These are phyloP conservation scores for Seladonia tumulorum DNA, from an alignment of 2,888 invertebrate species.

Conservation along the genomic window DNA sequence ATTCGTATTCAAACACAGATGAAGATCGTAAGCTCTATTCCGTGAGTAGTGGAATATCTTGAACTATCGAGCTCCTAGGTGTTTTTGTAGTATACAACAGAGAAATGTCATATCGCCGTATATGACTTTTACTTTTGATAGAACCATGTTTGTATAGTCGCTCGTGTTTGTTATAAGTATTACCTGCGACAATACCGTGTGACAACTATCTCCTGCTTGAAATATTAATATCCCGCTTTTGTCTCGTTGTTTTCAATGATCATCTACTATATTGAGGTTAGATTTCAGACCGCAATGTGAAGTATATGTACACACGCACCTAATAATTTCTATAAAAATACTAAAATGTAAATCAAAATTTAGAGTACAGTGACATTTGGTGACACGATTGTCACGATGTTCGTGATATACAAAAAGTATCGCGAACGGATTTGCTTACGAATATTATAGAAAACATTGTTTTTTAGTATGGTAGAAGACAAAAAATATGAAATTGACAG, in stretches of 20 bases:
- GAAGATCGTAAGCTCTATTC: constrained; percentile 10
- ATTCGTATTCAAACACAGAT: neutral
- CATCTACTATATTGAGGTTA: constrained; percentile 70
- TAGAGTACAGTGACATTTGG: neutral
- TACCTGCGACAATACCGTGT: constrained; percentile 16
- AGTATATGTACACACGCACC: constrained; percentile 32
- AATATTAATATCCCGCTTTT: constrained; percentile 27
- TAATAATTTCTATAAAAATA: constrained; percentile 30
- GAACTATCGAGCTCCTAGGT: constrained; percentile 33
- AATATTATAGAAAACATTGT: constrained; percentile 29
- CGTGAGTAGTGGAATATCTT: constrained; percentile 56
- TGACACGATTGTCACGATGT: constrained; percentile 4
- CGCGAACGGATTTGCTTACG: neutral
- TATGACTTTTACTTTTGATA: constrained; percentile 69
- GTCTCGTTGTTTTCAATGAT: constrained; percentile 61
- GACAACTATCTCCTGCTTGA: constrained; percentile 17
- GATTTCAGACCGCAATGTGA: constrained; percentile 54
- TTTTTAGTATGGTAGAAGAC: constrained; percentile 79
- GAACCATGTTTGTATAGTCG: constrained; percentile 29
- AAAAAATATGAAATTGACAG: constrained; percentile 83
- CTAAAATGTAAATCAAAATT: constrained; percentile 14
- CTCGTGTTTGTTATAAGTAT: constrained; percentile 16
- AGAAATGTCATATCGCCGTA: constrained; percentile 72
- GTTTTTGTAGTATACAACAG: constrained; percentile 52
- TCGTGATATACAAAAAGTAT: constrained; percentile 7